Conservation (phyloP, 2,113 vertebrate genomes). For the Cranoglanis bouderius region DNA sequence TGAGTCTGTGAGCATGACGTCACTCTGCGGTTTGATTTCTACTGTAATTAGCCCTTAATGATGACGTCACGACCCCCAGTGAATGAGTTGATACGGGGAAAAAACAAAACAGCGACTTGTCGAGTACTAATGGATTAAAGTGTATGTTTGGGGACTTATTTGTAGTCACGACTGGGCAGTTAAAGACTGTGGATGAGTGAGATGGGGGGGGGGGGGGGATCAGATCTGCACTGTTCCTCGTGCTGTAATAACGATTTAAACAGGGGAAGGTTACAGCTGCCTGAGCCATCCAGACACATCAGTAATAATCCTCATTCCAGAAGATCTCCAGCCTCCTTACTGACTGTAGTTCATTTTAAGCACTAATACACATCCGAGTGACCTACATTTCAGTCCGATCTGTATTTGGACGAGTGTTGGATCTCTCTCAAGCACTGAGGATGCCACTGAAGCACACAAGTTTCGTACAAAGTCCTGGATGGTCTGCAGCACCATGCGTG, state of each 20-base stretch:
- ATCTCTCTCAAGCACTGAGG: background rate
- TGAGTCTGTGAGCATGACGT: constrained; percentile 77
- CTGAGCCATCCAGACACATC: background rate
- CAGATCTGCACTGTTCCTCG: background rate
- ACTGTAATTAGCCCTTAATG: background rate
- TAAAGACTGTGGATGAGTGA: background rate
- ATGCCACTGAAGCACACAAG: background rate
- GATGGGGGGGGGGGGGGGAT: background rate
- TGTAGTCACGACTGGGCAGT: background rate
- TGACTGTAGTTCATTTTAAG: background rate
- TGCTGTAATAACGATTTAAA: constrained; percentile 21
- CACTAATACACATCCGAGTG: background rate
- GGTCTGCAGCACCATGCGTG: background rate
- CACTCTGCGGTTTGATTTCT: constrained; percentile 79
- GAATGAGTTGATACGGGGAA: background rate
- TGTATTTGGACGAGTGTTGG: background rate
- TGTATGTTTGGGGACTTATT: background rate
- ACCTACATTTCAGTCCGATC: background rate
- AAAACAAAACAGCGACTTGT: background rate
- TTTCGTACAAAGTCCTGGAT: background rate
- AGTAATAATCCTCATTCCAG: background rate
- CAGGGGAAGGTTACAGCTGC: background rate
- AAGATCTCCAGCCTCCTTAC: background rate
- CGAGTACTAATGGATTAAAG: background rate
- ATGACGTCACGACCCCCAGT: constrained; percentile 14